These are phyloP conservation scores for Tenthredo notha DNA, from an alignment of 2,888 invertebrate species.

Conservation along the genomic window DNA sequence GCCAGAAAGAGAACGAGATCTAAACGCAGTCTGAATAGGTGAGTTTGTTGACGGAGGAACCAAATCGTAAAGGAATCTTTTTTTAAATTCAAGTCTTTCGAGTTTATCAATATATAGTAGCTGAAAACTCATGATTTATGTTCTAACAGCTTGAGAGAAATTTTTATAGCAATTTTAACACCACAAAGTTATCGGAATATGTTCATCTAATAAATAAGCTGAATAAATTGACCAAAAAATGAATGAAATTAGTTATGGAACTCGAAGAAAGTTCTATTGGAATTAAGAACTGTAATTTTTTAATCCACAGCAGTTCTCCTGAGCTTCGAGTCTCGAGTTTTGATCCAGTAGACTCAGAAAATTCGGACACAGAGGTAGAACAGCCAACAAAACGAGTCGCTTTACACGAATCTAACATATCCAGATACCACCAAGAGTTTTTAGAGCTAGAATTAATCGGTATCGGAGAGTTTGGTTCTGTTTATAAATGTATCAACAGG, in stretches of 20 bases:
- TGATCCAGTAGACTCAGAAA: conserved; percentile 74
- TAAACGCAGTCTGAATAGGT: conserved; percentile 79
- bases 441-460: conserved; percentile 90
- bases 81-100: not conserved
- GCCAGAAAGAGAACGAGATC: conserved; percentile 86
- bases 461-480: conserved; percentile 93
- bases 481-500: conserved; percentile 92
- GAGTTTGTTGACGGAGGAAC: conserved; percentile 54
- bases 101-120: not conserved
- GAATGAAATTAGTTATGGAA: not conserved
- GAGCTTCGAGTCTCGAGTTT: conserved; percentile 71
- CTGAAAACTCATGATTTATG: not conserved
- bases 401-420: conserved; percentile 90
- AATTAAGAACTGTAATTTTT: not conserved
- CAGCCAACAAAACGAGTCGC: conserved; percentile 89
- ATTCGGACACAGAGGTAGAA: conserved; percentile 81
- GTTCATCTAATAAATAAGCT: no score
- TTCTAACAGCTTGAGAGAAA: not conserved
- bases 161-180: not conserved
- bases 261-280: not conserved
- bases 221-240: not conserved
- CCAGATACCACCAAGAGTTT: conserved; percentile 92
- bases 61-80: not conserved
- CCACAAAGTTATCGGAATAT: not conserved
- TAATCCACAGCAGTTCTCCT: conserved; percentile 66